Evolutionary conservation across 23 tunicate species (phyloP), one percentile per base, ranked within the genome.

Genomic region (Aplidium turbinatum): DNA sequence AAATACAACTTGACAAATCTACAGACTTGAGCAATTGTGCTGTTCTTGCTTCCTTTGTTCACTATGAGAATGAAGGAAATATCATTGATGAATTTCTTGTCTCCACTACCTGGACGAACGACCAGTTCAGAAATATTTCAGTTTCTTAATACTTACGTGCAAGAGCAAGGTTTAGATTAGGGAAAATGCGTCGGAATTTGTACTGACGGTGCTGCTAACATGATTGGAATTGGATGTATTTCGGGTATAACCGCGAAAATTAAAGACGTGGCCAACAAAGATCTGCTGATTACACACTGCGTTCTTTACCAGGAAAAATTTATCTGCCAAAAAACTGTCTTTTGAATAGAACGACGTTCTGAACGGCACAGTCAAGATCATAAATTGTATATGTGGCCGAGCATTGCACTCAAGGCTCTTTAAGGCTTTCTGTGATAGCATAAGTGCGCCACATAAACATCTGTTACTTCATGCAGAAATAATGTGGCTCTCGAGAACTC

Each of bases 371-470:
- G 50, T 67, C 29, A 67, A 67, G 73, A 67, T 67, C 57, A 67
- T 67, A 67, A 67, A 67, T 67, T 25, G 9, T 67, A 67, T 67
- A 67, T 23, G 53, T 35, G 53, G 73, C 73, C 73, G 53, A 67
- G 73, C 73, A 67, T 67, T 67, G 73, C 58, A 67, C 67, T 55
- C 66, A 34, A 73, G 79, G 67, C 45, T 73, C 66, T 73, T 73
- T 73, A 67, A 56, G 79, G 79, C 79, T 55, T 73, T 73, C 67
- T 73, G 79, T 28, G 79, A 73, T 55, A 73, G 67, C 67, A 73
- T 73, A 56, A 67, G 79, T 45, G 19, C 79, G 47, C 67, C 55
- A 73, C 79, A 73, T 56, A 42, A 56, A 38, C 67, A 73, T 73
- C 67, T 56, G 67, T 73, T 73, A 73, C 28, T 73, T 73, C 56